Conservation (phyloP, 2,888 invertebrate genomes). For the Xanthia togata region DNA sequence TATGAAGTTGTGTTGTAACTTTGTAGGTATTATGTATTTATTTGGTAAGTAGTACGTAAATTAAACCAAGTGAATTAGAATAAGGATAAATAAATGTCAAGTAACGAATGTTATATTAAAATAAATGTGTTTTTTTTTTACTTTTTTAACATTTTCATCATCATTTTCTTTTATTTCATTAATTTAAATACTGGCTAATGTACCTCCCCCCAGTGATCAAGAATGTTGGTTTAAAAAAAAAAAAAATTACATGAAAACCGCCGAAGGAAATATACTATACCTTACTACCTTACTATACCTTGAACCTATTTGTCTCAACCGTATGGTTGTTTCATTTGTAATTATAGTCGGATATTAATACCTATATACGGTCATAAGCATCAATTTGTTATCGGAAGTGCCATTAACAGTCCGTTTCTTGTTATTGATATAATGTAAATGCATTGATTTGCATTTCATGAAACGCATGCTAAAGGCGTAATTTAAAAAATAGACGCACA, state of each 20-base stretch:
- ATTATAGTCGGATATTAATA: background rate
- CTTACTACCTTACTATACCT: too few relatives aligned
- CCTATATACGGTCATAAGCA: background rate
- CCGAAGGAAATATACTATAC: background rate
- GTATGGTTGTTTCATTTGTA: background rate
- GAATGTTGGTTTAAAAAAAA: too few relatives aligned
- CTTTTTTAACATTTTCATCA: background rate
- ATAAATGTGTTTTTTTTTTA: slow-evolving; percentile 7
- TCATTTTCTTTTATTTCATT: background rate
- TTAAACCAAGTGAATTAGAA: slow-evolving; percentile 18
- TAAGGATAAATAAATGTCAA: background rate
- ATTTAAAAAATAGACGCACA: slow-evolving; percentile 21
- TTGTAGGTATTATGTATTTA: slow-evolving; percentile 6
- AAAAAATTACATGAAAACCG: background rate
- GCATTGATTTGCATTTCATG: slow-evolving; percentile 13
- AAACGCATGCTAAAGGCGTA: background rate
- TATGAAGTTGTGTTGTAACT: slow-evolving; percentile 79
- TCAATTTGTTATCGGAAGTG: background rate
- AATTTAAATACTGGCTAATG: background rate
- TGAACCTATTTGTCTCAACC: background rate
- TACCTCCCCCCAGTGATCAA: too few relatives aligned
- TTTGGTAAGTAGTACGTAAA: slow-evolving; percentile 18
- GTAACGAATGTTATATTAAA: slow-evolving; percentile 2
- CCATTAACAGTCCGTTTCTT: background rate
- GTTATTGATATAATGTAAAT: background rate